phyloP scores from a whole-genome alignment of 2,888 invertebrate species.

The Lypha dubia region DNA sequence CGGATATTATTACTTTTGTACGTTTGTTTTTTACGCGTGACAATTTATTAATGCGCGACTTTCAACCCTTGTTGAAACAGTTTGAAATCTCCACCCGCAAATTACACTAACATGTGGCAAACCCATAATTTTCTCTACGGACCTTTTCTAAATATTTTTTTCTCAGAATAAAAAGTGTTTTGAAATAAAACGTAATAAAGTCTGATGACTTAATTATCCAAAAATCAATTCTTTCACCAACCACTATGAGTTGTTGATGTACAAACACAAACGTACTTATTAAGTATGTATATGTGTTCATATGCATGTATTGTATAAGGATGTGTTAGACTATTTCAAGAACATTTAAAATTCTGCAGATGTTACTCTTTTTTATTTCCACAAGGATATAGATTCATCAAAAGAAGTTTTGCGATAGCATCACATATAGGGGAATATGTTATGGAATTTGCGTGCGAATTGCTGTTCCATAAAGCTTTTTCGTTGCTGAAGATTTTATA shows the following conservation, averaged over 20 bases:
- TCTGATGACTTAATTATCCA: constrained; percentile 25
- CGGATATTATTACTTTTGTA: constrained; percentile 57
- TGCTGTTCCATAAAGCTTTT: too few relatives aligned
- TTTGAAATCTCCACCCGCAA: constrained; percentile 74
- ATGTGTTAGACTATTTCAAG: too few relatives aligned
- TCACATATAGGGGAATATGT: too few relatives aligned
- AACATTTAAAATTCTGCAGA: too few relatives aligned
- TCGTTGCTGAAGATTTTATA: too few relatives aligned
- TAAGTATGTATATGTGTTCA: too few relatives aligned
- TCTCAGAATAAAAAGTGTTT: neutral
- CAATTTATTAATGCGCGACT: constrained; percentile 74
- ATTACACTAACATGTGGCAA: constrained; percentile 76
- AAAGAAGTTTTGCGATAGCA: too few relatives aligned
- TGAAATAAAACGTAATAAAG: constrained; percentile 37
- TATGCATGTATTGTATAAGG: too few relatives aligned
- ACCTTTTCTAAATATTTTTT: constrained; percentile 49
- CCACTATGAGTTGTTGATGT: neutral
- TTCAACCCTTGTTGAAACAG: constrained; percentile 62
- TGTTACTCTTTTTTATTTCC: too few relatives aligned
- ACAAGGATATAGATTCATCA: too few relatives aligned
- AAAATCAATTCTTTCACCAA: constrained; percentile 10
- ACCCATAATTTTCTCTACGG: constrained; percentile 75
- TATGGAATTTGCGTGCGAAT: too few relatives aligned
- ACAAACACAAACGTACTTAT: neutral
- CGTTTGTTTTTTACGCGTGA: constrained; percentile 75